Base-by-base conservation (phyloP, 2,113 vertebrate genomes). In the Prunella fulvescens region DNA sequence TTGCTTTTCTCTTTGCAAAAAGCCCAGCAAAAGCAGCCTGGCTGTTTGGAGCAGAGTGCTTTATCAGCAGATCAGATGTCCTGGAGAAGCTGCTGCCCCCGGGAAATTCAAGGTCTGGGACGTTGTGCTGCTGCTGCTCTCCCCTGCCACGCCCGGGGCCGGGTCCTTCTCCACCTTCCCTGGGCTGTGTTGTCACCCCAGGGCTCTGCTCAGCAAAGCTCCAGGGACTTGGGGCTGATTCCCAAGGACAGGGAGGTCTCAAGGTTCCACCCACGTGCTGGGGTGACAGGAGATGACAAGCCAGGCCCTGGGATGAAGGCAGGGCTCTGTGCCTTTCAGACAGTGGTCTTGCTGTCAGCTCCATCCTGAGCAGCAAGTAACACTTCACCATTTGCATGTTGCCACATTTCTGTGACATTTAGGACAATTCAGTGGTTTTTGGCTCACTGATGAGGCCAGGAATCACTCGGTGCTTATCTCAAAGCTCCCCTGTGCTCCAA, bases 101-200 rank as follows among this genome's bases (percentile, higher is more conserved):
- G 40, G 72, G 76, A 91, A 80, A 82, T 77, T 93, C 95, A 73
- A 91, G 70, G 74, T 82, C 82, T 83, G 71, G 45, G 88, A 29
- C 80, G 54, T 57, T 40, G 33, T 76, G 65, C 37, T 48, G 1
- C 25, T 50, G 47, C 31, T 66, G 11, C 50, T 25, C 71, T 19
- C 35, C 57, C 47, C 7, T 12, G 40, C 11, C 42, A 7, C 0
- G 6, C 90, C 85, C 48, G 48, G 12, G 72, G 85, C 84, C 25
- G n/a, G 0, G 0, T n/a, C 35, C 72, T 62, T 26, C 37, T 71
- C 10, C 51, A 44, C 25, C 2, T 19, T 3, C 28, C 54, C 51
- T 8, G 23, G 19, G 12, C 8, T 51, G 19, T 61, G 56, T 35
- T 42, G 22, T 35, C 42, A 25, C n/a, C 28, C 28, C 25, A 44